phyloP scores from a whole-genome alignment of 92 coral and sea anemone species.

The Epizoanthus stellaris region DNA sequence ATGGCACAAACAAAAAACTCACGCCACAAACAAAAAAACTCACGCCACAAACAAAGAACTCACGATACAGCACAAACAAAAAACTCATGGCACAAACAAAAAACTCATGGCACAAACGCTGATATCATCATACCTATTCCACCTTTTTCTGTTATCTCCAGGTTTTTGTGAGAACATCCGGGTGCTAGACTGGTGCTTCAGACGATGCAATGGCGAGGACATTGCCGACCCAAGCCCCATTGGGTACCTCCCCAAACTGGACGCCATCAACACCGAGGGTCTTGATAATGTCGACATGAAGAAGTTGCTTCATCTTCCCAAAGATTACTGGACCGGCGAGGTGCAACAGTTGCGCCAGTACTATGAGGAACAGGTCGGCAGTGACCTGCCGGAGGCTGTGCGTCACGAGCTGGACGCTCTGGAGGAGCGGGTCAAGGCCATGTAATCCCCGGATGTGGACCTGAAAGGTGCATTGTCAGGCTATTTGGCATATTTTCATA shows the following conservation, averaged over 20 bases:
- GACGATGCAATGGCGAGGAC: slow-evolving; percentile 84
- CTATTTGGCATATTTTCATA: too few relatives aligned
- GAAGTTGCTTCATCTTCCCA: slow-evolving; percentile 77
- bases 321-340: slow-evolving; percentile 87
- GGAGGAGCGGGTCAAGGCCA: slow-evolving; percentile 80
- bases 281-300: slow-evolving; percentile 67
- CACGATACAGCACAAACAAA: too few relatives aligned
- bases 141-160: slow-evolving; percentile 18
- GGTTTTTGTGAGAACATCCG: slow-evolving; percentile 98
- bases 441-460: background rate
- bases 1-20: too few relatives aligned
- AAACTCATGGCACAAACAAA: too few relatives aligned
- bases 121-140: too few relatives aligned
- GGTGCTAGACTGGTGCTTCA: slow-evolving; percentile 92
- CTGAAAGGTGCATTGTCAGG: too few relatives aligned
- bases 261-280: slow-evolving; percentile 77
- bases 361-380: slow-evolving; percentile 88
- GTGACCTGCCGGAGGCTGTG: slow-evolving; percentile 75
- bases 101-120: too few relatives aligned
- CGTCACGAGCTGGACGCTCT: slow-evolving; percentile 73
- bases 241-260: slow-evolving; percentile 89
- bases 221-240: slow-evolving; percentile 73
- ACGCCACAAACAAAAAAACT: too few relatives aligned
- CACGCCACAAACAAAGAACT: too few relatives aligned
- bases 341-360: slow-evolving; percentile 65